These are phyloP conservation scores for Oxyura jamaicensis DNA, from an alignment of 2,113 vertebrate genomes.

Conservation along the genomic window DNA sequence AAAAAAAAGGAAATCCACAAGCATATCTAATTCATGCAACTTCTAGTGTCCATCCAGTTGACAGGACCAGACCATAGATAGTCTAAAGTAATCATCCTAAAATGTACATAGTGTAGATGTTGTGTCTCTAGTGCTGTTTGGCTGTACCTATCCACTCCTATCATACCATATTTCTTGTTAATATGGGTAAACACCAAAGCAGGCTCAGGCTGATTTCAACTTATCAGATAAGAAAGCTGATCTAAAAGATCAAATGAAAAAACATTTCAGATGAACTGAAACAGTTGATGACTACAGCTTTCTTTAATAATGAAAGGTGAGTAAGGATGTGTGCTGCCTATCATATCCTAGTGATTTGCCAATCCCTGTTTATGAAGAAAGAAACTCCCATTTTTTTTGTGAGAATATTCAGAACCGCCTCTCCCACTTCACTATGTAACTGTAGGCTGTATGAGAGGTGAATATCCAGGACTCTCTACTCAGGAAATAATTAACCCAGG, in stretches of 20 bases:
- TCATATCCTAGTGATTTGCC: background rate
- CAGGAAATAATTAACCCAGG: background rate
- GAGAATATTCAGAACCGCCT: background rate
- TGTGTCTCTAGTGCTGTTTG: background rate
- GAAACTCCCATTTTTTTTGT: background rate
- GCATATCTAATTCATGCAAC: background rate
- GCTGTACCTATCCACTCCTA: background rate
- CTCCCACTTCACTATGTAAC: background rate
- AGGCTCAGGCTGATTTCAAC: background rate
- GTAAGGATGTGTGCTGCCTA: background rate
- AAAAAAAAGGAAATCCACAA: background rate
- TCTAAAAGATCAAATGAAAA: background rate
- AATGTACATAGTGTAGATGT: background rate
- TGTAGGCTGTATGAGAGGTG: background rate
- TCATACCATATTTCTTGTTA: background rate
- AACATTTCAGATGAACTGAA: no score
- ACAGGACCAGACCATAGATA: background rate
- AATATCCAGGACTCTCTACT: background rate
- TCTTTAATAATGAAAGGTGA: background rate
- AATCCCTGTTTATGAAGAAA: background rate
- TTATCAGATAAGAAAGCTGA: background rate
- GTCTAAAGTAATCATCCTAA: background rate
- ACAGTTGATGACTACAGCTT: background rate
- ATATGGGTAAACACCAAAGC: background rate
- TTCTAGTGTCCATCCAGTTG: background rate